Evolutionary conservation across 2,797 vertebrate genomes (phyloP), one percentile per base, ranked within the genome.

Genomic region (Trematomus bernacchii): DNA sequence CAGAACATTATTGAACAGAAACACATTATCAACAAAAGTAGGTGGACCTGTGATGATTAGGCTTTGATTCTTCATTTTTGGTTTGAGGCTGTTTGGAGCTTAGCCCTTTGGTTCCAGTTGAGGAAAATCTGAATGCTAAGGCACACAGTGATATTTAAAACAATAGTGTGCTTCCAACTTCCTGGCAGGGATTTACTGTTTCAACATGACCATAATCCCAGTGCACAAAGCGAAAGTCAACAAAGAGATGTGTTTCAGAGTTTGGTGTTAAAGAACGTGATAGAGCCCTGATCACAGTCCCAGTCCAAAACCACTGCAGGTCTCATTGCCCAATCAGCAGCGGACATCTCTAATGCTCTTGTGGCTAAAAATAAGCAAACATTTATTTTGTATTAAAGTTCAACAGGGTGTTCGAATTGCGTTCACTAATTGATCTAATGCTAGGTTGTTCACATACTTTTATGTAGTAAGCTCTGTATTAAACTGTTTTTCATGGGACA

Each of bases 321-420:
- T 61, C 54, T 73, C 53, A 74, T 78, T 43, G 10, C 46, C 74
- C 19, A 60, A 77, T 73, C 64, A 80, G 27, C 19, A 51, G 60
- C 11, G 15, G 10, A 71, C 42, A 51, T 68, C 43, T 68, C 40
- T 57, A 51, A 78, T 74, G 70, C 65, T 66, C 46, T 42, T 80
- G 53, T 65, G 23, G 50, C 70, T 67, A 33, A 79, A 84, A 40
- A 43, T n/a, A 16, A 71, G 47, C n/a, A 67, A 73, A 72, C 7
- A 15, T 60, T 60, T 16, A 27, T 27, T 27, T 27, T 27, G 27
- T 27, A 27, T 27, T 27, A 27, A 27, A 27, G 27, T 27, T 27
- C 27, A 27, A 27, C 27, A 27, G 27, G 5, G 27, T 27, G 33
- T 65, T 51, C 12, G 6, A 62, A 40, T 58, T 1, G 14, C 15